These are phyloP conservation scores for Brenthis ino DNA, from an alignment of 2,888 invertebrate species.

Conservation along the genomic window DNA sequence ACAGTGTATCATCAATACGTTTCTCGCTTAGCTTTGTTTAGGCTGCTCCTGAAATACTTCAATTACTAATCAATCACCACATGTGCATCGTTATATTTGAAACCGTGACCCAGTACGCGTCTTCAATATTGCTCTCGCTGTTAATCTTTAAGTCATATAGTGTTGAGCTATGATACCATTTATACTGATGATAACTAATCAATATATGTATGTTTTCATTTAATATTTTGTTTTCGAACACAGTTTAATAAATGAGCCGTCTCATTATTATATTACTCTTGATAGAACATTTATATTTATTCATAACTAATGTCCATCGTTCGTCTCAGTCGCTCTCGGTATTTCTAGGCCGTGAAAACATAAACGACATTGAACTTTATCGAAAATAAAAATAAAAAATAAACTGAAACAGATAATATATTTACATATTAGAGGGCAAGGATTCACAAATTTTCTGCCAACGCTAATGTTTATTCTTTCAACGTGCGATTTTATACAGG, in stretches of 20 bases:
- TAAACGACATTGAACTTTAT: conserved; percentile 58
- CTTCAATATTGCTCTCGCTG: too few relatives aligned
- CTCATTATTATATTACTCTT: conserved; percentile 13
- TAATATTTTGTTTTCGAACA: background rate
- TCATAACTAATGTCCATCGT: conserved; percentile 30
- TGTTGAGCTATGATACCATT: too few relatives aligned
- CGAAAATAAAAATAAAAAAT: conserved; percentile 25
- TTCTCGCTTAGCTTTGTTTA: too few relatives aligned
- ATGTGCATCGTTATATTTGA: too few relatives aligned
- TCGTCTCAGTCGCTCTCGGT: conserved; percentile 49
- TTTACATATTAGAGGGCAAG: conserved; percentile 41
- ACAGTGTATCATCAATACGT: too few relatives aligned
- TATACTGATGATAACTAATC: too few relatives aligned
- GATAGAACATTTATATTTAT: conserved; percentile 34
- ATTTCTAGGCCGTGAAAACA: conserved; percentile 50
- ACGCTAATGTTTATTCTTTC: conserved; percentile 37
- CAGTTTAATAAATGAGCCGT: conserved; percentile 15
- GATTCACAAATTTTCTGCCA: conserved; percentile 35
- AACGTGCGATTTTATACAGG: conserved; percentile 21
- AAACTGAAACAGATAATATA: conserved; percentile 31
- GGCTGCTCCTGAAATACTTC: too few relatives aligned
- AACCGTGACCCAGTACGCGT: too few relatives aligned
- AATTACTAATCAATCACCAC: too few relatives aligned
- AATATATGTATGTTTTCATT: background rate
- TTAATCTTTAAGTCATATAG: too few relatives aligned